phyloP scores from a whole-genome alignment of 2,113 vertebrate species.

The Trematomus loennbergii region DNA sequence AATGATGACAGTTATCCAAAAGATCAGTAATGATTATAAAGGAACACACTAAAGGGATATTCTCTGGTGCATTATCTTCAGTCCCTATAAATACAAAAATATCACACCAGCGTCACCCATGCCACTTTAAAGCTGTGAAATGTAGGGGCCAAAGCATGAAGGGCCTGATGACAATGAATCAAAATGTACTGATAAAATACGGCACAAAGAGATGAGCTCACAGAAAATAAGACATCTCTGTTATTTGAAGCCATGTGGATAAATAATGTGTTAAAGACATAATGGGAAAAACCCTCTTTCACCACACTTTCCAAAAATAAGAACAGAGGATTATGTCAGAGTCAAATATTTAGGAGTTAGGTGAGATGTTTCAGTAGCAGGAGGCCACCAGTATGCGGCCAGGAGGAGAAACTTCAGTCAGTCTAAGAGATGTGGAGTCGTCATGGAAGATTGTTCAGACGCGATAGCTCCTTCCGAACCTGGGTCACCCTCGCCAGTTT shows the following conservation, averaged over 20 bases:
- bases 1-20: conserved; percentile 45
- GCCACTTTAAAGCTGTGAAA: conserved; percentile 74
- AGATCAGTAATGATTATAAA: conserved; percentile 61
- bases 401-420: conserved; percentile 79
- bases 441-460: conserved; percentile 93
- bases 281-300: conserved; percentile 32
- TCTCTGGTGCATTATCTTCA: conserved; percentile 80
- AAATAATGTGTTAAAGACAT: conserved; percentile 35
- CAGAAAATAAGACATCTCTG: conserved; percentile 19
- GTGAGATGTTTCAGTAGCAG: conserved; percentile 48
- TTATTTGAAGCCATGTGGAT: conserved; percentile 35
- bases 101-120: conserved; percentile 86
- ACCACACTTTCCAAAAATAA: conserved; percentile 36
- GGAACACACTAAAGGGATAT: conserved; percentile 53
- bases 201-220: conserved; percentile 17
- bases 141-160: conserved; percentile 22
- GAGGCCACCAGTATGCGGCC: background rate
- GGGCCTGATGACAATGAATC: conserved; percentile 8
- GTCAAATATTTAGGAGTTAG: conserved; percentile 28
- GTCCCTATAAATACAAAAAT: conserved; percentile 91
- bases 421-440: conserved; percentile 89
- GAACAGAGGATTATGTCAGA: conserved; percentile 7
- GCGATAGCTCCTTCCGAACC: conserved; percentile 96
- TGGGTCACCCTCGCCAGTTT: conserved; percentile 95
- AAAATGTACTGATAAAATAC: conserved; percentile 21